phyloP scores from a whole-genome alignment of 2,113 vertebrate genomes.

The Sardina pilchardus region DNA sequence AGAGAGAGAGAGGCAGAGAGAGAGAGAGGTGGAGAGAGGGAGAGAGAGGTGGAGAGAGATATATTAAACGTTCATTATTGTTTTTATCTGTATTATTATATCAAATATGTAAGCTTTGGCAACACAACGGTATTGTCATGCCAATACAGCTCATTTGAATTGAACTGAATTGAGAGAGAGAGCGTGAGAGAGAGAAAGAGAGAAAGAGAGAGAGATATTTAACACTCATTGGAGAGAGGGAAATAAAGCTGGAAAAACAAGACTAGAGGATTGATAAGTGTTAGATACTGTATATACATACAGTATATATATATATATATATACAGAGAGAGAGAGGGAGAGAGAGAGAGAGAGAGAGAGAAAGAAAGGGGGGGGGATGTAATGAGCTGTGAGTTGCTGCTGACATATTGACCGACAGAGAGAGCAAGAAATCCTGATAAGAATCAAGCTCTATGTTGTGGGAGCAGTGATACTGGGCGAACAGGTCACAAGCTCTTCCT shows the following conservation, averaged over 20 bases:
- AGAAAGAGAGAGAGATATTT: not conserved
- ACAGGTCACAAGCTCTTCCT: not conserved
- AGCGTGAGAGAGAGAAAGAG: not conserved
- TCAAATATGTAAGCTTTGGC: too few relatives aligned
- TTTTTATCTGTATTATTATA: too few relatives aligned
- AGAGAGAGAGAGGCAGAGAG: not conserved
- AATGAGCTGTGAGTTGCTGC: not conserved
- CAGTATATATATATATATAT: too few relatives aligned
- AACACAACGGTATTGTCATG: too few relatives aligned
- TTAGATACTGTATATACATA: too few relatives aligned
- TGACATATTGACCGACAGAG: not conserved
- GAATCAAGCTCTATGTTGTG: not conserved
- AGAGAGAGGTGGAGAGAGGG: not conserved
- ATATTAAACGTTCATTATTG: too few relatives aligned
- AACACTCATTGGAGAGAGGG: not conserved
- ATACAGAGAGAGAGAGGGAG: not conserved
- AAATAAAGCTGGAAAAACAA: not conserved
- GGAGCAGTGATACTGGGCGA: not conserved
- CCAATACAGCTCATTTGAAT: too few relatives aligned
- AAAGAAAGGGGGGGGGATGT: not conserved
- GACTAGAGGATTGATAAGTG: not conserved
- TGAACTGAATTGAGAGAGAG: not conserved
- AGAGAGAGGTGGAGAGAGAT: too few relatives aligned
- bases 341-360: not conserved
- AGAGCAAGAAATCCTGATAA: not conserved